Conservation (phyloP, 1,140 invertebrate genomes). For the Zeugodacus cucurbitae region DNA sequence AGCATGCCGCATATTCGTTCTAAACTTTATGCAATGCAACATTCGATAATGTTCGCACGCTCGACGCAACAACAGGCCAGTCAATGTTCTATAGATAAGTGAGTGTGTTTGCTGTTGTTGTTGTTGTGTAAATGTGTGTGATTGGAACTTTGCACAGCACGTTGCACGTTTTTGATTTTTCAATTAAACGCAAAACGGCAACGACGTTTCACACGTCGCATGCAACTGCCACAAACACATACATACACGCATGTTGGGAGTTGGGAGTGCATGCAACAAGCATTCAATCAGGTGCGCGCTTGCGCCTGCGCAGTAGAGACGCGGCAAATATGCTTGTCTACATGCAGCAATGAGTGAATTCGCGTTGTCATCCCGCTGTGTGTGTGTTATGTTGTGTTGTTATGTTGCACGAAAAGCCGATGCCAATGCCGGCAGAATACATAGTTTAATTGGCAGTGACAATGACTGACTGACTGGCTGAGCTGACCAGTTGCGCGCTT, state of each 20-base stretch:
- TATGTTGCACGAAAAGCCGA: background rate
- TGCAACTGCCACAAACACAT: background rate
- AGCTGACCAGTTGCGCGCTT: background rate
- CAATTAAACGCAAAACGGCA: constrained; percentile 13
- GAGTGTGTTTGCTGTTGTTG: background rate
- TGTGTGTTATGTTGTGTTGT: no score
- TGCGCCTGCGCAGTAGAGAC: background rate
- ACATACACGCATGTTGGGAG: background rate
- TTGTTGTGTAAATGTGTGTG: background rate
- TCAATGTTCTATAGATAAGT: background rate
- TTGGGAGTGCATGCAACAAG: background rate
- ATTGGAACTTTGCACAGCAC: background rate
- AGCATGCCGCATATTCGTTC: constrained; percentile 2
- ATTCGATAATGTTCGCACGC: constrained; percentile 23
- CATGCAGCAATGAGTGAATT: background rate
- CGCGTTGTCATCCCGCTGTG: background rate
- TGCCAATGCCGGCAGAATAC: background rate
- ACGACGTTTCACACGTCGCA: constrained; percentile 14
- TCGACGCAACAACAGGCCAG: background rate
- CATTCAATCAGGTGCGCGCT: background rate
- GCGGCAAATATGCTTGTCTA: background rate
- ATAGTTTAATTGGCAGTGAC: constrained; percentile 10
- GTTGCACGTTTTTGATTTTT: constrained; percentile 28
- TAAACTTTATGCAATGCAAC: constrained; percentile 10
- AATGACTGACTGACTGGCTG: constrained; percentile 2